Evolutionary conservation across 1,140 invertebrate genomes (phyloP), one percentile per base, ranked within the genome.

Genomic region (Octopus sinensis): DNA sequence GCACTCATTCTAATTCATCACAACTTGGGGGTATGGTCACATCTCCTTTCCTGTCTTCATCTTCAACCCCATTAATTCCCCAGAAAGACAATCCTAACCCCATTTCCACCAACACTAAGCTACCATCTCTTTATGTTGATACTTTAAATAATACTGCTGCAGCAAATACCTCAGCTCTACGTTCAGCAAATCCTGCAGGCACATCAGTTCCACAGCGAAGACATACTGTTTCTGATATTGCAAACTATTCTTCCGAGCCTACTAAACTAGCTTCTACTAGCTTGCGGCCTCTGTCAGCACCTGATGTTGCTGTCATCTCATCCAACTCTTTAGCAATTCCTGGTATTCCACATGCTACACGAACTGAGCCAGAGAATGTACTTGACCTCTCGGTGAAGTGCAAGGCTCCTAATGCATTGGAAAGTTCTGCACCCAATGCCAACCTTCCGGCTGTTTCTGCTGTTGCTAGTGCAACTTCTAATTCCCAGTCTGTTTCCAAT

Each of bases 341-440:
- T n/a, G 30, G 30, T 43, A 43, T 43, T 43, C 30, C 30, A 2
- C 30, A 43, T 43, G 52, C 30, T 43, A 77, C 76, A 17, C 30
- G 30, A 5, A 51, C 52, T n/a, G 52, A 51, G 52, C 17, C 17
- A 5, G 76, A 77, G 17, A 77, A 77, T 77, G 80, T 78, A 51
- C 78, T 83, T 56, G 82, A 83, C 53, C 62, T 83, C 6, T 81
- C 83, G 51, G 83, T 83, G 5, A 77, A 77, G 52, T 23, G 68
- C 5, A 83, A 81, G 53, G 79, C 53, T 62, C 23, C 30, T 10
- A n/a, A 62, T 43, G 68, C 68, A 73, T 13, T 17, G 5, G 68
- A 23, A n/a, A 73, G 13, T 73, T 2, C 30, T 43, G 30, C 30
- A 43, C 30, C 30, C 30, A 43, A 43, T 43, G 30, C 30, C 30